phyloP scores from a whole-genome alignment of 2,113 vertebrate genomes.

The Poeciliopsis prolifica region DNA sequence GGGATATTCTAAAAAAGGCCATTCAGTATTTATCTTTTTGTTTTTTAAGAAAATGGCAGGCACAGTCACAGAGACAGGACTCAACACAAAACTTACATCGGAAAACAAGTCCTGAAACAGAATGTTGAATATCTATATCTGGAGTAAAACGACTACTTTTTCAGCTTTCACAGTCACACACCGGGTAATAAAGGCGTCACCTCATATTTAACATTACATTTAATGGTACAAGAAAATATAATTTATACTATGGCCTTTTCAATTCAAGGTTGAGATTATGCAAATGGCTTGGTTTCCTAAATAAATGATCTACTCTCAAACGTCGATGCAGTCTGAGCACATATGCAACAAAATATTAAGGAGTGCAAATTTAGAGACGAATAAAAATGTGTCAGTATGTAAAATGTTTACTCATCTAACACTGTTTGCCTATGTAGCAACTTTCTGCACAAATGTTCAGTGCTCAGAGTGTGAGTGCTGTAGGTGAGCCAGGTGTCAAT shows the following conservation, averaged over 20 bases:
- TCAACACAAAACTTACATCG: slow-evolving; percentile 49
- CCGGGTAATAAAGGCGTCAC: slow-evolving; percentile 27
- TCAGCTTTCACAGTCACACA: slow-evolving; percentile 34
- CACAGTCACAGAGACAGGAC: slow-evolving; percentile 61
- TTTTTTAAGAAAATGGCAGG: slow-evolving; percentile 39
- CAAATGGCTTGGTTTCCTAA: slow-evolving; percentile 63
- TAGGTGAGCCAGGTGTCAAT: slow-evolving; percentile 65
- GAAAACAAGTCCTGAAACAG: slow-evolving; percentile 32
- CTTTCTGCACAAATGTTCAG: slow-evolving; percentile 26
- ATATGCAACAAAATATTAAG: slow-evolving; percentile 17
- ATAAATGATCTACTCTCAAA: slow-evolving; percentile 29
- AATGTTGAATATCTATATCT: slow-evolving; percentile 26
- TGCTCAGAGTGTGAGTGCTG: slow-evolving; percentile 17
- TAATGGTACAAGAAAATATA: slow-evolving; percentile 52
- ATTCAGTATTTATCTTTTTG: slow-evolving; percentile 63
- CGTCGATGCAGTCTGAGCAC: slow-evolving; percentile 20
- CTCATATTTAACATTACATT: slow-evolving; percentile 43
- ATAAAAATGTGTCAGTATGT: background rate
- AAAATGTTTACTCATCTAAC: slow-evolving; percentile 1
- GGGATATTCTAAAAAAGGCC: slow-evolving; percentile 80
- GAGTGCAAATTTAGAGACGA: background rate
- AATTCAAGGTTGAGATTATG: slow-evolving; percentile 51
- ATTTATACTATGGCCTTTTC: slow-evolving; percentile 68
- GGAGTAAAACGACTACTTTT: slow-evolving; percentile 43
- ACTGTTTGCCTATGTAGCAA: background rate